Evolutionary conservation across 2,888 invertebrate genomes (phyloP).

Genomic region (Julus scandinavius): DNA sequence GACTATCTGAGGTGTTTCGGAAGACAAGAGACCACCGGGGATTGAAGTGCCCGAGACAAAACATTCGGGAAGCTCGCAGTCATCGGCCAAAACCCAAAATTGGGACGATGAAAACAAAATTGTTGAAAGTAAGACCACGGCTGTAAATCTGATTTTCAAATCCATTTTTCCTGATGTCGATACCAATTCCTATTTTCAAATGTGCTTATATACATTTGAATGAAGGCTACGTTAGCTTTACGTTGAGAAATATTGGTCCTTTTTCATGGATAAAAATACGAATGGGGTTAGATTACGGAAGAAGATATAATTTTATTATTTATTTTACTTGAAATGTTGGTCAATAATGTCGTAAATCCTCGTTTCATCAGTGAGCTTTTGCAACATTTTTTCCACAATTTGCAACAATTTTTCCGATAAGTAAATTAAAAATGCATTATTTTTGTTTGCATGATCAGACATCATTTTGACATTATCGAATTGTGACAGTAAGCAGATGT

Average conservation of each 20-base stretch:
- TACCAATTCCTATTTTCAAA: not conserved
- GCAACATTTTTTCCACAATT: not conserved
- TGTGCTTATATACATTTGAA: not conserved
- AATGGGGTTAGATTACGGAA: not conserved
- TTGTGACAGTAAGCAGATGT: no score
- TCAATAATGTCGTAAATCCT: not conserved
- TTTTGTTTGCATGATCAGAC: not conserved
- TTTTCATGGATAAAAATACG: not conserved
- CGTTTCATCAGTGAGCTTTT: not conserved
- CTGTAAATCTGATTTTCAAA: not conserved
- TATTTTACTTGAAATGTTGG: not conserved
- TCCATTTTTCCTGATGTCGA: not conserved
- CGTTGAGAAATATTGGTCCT: constrained; percentile 4
- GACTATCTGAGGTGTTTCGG: constrained; percentile 70
- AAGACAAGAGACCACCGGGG: constrained; percentile 26
- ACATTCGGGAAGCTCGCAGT: constrained; percentile 26
- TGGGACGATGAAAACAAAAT: not conserved
- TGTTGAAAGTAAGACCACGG: not conserved
- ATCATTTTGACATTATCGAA: not conserved
- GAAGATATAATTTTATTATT: not conserved
- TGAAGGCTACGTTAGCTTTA: not conserved
- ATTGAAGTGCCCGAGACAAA: not conserved
- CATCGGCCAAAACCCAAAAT: not conserved
- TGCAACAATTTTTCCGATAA: not conserved
- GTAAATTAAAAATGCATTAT: not conserved